These are phyloP conservation scores for Sebastes baramenuke DNA, from an alignment of 2,797 vertebrate species.

Conservation along the genomic window DNA sequence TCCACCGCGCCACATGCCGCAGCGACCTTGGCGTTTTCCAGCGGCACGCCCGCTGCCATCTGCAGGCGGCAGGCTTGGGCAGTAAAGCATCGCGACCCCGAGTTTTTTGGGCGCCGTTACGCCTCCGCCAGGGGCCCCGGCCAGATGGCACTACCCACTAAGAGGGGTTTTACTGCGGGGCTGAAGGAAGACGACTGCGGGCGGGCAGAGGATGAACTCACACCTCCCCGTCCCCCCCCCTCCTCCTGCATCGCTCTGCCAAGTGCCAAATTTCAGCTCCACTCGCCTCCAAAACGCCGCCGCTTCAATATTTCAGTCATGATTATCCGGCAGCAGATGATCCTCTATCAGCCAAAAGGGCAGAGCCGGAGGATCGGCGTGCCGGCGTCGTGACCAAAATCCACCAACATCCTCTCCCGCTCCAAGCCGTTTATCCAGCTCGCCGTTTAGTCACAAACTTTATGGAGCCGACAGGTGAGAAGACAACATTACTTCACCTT, in stretches of 20 bases:
- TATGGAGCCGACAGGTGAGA: not conserved
- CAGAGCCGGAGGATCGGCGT: slow-evolving; percentile 19
- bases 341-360: slow-evolving; percentile 47
- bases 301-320: slow-evolving; percentile 70
- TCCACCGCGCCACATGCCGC: slow-evolving; percentile 68
- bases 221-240: slow-evolving; percentile 16
- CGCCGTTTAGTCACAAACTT: not conserved
- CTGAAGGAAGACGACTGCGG: slow-evolving; percentile 80
- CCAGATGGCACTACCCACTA: slow-evolving; percentile 84
- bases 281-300: slow-evolving; percentile 46
- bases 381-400: not conserved
- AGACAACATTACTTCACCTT: not conserved
- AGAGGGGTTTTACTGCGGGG: slow-evolving; percentile 83
- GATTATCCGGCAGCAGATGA: slow-evolving; percentile 74
- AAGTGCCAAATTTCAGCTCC: slow-evolving; percentile 55
- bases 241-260: slow-evolving; percentile 48
- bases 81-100: slow-evolving; percentile 85
- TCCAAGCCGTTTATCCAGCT: not conserved
- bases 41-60: slow-evolving; percentile 80
- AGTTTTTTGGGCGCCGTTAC: slow-evolving; percentile 78
- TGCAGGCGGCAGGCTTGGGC: slow-evolving; percentile 83
- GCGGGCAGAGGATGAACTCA: slow-evolving; percentile 66
- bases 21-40: slow-evolving; percentile 80
- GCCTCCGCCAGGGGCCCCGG: slow-evolving; percentile 77
- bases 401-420: not conserved